phyloP scores from a whole-genome alignment of 2,113 vertebrate genomes.

The Amphiprion ocellaris region DNA sequence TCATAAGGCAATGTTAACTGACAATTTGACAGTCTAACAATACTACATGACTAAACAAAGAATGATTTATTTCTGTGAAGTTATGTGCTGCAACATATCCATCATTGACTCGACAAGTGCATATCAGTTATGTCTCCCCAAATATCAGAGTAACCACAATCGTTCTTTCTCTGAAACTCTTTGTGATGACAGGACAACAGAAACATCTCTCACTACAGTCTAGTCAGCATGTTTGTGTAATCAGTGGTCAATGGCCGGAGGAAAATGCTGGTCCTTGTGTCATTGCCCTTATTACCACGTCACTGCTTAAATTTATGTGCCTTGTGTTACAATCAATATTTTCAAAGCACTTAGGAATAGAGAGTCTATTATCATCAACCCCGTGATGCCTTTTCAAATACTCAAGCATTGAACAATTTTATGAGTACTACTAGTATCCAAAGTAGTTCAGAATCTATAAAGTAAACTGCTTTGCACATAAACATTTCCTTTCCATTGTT shows the following conservation, averaged over 20 bases:
- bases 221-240: conserved; percentile 16
- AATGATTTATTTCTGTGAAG: too few relatives aligned
- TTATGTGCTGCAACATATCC: too few relatives aligned
- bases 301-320: neutral
- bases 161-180: neutral
- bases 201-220: neutral
- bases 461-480: neutral
- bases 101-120: too few relatives aligned
- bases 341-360: neutral
- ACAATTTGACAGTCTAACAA: too few relatives aligned
- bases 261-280: neutral
- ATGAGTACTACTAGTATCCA: neutral
- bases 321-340: neutral
- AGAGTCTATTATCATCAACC: neutral
- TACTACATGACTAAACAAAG: too few relatives aligned
- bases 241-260: conserved; percentile 7
- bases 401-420: neutral
- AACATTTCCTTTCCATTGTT: neutral
- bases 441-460: neutral
- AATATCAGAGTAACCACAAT: too few relatives aligned
- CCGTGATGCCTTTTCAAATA: neutral
- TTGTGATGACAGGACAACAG: neutral
- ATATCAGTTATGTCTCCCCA: too few relatives aligned
- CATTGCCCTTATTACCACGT: neutral
- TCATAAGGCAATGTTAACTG: neutral